A percentile compares a stretch with the other conserved stretches of the same genome.
Conservation (phyloP, 2,888 invertebrate genomes). For the Auanema sp. region DNA sequence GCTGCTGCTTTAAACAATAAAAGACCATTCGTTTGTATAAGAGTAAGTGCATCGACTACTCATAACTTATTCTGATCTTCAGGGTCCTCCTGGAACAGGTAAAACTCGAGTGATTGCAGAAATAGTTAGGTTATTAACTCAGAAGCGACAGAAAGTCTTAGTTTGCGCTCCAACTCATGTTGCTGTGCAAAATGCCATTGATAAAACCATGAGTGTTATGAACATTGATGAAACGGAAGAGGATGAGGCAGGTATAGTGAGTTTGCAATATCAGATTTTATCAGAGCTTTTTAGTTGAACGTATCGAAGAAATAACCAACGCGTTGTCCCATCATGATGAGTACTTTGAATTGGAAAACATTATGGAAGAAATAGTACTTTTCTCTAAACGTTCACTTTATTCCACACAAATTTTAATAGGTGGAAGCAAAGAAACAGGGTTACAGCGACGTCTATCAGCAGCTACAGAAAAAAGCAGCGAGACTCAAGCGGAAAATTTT, state of each 20-base stretch:
- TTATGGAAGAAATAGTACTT: slow-evolving; percentile 7
- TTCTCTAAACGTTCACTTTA: too few species aligned
- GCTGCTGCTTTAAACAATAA: slow-evolving; percentile 34
- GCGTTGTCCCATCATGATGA: slow-evolving; percentile 6
- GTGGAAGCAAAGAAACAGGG: neutral
- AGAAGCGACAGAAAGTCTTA: slow-evolving; percentile 30
- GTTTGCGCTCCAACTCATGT: slow-evolving; percentile 43
- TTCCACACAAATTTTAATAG: too few species aligned
- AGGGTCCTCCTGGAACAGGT: slow-evolving; percentile 52
- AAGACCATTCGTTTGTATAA: slow-evolving; percentile 37
- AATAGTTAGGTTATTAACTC: slow-evolving; percentile 24
- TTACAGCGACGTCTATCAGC: neutral
- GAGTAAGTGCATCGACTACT: slow-evolving; percentile 8
- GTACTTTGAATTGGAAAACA: neutral
- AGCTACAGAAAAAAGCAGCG: neutral
- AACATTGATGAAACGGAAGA: neutral
- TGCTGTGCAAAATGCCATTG: slow-evolving; percentile 36
- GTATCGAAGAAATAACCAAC: neutral
- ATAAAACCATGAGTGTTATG: slow-evolving; percentile 15
- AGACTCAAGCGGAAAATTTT: slow-evolving; percentile 7
- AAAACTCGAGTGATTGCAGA: slow-evolving; percentile 47
- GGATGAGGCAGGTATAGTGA: neutral
- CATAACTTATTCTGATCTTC: neutral
- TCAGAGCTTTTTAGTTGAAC: neutral
- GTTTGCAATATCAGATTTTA: too few species aligned